Conservation (phyloP, 2,797 vertebrate genomes). For the Agapornis canus region DNA sequence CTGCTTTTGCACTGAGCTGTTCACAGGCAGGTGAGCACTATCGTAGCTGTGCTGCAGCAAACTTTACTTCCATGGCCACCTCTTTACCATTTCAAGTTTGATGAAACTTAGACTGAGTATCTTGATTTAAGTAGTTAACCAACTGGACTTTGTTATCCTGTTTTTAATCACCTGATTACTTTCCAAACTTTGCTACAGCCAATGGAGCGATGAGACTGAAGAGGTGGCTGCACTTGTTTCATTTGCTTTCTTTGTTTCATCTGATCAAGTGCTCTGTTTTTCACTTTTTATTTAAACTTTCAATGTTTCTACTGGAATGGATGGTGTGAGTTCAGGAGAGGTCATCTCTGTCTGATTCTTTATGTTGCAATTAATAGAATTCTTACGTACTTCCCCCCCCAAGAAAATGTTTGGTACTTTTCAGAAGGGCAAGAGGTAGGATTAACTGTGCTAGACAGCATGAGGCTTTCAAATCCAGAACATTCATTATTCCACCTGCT, state of each 20-base stretch:
- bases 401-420: not conserved
- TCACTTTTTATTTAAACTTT: not conserved
- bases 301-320: not conserved
- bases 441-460: not conserved
- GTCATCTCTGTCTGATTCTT: not conserved
- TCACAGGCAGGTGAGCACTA: not conserved
- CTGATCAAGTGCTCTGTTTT: not conserved
- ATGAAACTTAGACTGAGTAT: not conserved
- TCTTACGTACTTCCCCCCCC: not conserved
- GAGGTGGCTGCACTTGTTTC: accelerated
- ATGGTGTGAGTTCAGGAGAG: not conserved
- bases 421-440: not conserved
- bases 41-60: not conserved
- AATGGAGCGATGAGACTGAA: not conserved
- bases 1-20: not conserved
- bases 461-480: not conserved
- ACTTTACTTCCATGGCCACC: not conserved
- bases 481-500: not conserved
- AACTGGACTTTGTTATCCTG: not conserved
- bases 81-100: not conserved
- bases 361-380: not conserved
- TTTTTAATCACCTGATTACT: not conserved
- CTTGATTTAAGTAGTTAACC: not conserved
- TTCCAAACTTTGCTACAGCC: not conserved
- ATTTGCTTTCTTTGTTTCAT: accelerated